These are phyloP conservation scores for Drosophila lutescens DNA, from an alignment of 2,888 invertebrate species.

Conservation along the genomic window DNA sequence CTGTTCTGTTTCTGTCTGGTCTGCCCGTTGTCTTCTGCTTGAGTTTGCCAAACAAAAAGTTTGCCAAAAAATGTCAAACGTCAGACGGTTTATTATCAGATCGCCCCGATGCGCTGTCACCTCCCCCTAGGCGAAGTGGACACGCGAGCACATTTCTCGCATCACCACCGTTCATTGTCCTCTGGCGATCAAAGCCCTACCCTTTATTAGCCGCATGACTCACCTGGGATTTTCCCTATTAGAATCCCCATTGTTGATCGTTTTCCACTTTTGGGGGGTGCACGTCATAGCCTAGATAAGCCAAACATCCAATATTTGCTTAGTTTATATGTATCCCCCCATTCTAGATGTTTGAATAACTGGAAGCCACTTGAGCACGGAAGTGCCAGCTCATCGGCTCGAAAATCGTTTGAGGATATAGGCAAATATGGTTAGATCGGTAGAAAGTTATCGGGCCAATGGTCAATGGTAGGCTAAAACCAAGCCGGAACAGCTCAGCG, in stretches of 20 bases:
- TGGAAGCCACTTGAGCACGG: constrained; percentile 19
- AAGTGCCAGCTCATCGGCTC: constrained; percentile 32
- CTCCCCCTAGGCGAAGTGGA: constrained; percentile 31
- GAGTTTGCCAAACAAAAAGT: constrained; percentile 46
- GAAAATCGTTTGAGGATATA: not conserved
- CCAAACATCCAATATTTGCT: constrained; percentile 34
- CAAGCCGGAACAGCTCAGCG: constrained; percentile 33
- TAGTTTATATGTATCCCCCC: constrained; percentile 17
- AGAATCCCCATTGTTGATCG: constrained; percentile 1
- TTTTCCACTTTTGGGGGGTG: not conserved
- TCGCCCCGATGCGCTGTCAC: constrained; percentile 45
- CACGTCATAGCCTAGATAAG: constrained; percentile 31
- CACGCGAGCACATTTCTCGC: constrained; percentile 22
- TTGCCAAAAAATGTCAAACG: constrained; percentile 61
- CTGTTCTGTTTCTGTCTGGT: constrained; percentile 11
- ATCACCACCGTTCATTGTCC: constrained; percentile 38
- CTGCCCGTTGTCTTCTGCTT: constrained; percentile 17
- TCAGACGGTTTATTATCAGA: constrained; percentile 66
- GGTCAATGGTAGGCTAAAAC: not conserved
- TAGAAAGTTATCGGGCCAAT: constrained; percentile 19
- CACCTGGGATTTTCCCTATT: constrained; percentile 18
- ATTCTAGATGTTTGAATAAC: constrained; percentile 4
- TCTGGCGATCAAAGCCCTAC: constrained; percentile 26
- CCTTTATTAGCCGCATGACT: constrained; percentile 25
- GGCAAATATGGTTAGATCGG: constrained; percentile 1